Percentiles rank a stretch among this genome's conserved stretches.
phyloP scores from a whole-genome alignment of 2,888 invertebrate genomes.

The Andrena fulva region DNA sequence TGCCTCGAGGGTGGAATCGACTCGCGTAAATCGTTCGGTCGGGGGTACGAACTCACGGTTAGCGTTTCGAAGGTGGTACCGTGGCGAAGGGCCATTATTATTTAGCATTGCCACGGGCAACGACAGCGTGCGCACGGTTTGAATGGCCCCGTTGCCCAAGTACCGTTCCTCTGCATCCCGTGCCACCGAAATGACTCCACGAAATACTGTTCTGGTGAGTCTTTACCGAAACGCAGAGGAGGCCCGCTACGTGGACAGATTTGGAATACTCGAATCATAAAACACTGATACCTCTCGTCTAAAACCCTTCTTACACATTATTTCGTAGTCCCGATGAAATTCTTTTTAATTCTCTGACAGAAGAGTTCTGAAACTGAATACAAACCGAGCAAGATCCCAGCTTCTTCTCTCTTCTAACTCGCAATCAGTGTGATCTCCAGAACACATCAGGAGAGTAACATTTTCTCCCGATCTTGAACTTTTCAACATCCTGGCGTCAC shows the following conservation, averaged over 20 bases:
- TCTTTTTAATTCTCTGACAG: too few species aligned
- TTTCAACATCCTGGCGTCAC: background rate
- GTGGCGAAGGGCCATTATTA: slow-evolving; percentile 73
- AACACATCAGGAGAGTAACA: background rate
- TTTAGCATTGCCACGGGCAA: slow-evolving; percentile 79
- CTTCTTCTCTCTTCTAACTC: background rate
- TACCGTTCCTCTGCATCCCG: slow-evolving; percentile 50
- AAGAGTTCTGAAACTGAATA: background rate
- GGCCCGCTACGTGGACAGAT: slow-evolving; percentile 35
- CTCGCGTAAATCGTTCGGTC: slow-evolving; percentile 55
- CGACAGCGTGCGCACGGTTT: slow-evolving; percentile 68
- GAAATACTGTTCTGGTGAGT: slow-evolving; percentile 17
- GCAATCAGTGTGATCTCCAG: background rate
- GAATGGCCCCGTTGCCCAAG: slow-evolving; percentile 71
- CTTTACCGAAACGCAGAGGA: slow-evolving; percentile 38
- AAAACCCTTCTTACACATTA: background rate
- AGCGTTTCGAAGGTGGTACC: slow-evolving; percentile 72
- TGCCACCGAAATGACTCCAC: background rate
- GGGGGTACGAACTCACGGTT: slow-evolving; percentile 61
- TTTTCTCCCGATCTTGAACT: background rate
- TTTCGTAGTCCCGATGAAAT: background rate
- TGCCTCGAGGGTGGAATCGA: slow-evolving; percentile 14
- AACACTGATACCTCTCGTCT: background rate
- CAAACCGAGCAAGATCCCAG: background rate
- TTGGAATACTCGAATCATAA: background rate